phyloP scores from a whole-genome alignment of 2,113 vertebrate species.

The Oreocharis arfaki region DNA sequence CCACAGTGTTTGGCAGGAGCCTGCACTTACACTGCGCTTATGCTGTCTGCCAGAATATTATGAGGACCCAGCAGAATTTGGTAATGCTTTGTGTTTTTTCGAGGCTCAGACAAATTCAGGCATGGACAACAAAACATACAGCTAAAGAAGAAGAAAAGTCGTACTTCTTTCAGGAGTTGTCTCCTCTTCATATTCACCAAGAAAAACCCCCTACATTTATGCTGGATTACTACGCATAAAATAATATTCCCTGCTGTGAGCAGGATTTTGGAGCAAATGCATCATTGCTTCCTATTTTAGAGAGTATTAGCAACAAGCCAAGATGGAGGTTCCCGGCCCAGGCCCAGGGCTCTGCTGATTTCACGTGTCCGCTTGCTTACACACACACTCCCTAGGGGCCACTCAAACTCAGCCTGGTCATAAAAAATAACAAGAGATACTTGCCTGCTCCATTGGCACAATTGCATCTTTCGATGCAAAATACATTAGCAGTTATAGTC shows the following conservation, averaged over 20 bases:
- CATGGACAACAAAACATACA: neutral
- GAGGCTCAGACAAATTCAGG: neutral
- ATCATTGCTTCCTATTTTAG: neutral
- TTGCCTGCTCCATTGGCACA: neutral
- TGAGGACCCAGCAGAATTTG: neutral
- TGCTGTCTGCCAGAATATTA: neutral
- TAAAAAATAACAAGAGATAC: neutral
- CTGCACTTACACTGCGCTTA: neutral
- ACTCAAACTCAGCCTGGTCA: neutral
- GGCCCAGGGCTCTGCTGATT: neutral
- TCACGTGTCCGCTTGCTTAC: neutral
- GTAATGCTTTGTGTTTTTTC: neutral
- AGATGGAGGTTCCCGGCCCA: rapidly evolving
- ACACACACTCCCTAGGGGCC: neutral
- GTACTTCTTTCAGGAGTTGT: neutral
- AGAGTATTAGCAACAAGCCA: neutral
- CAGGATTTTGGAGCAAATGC: neutral
- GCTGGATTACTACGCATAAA: neutral
- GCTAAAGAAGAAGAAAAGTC: neutral
- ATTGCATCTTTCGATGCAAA: neutral
- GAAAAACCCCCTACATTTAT: neutral
- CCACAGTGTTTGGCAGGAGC: neutral
- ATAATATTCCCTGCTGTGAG: neutral
- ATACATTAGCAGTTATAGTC: neutral
- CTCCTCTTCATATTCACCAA: neutral